Evolutionary conservation across 2,888 invertebrate species (phyloP), one percentile per base, ranked within the genome.

Genomic region (Pammene aurita): DNA sequence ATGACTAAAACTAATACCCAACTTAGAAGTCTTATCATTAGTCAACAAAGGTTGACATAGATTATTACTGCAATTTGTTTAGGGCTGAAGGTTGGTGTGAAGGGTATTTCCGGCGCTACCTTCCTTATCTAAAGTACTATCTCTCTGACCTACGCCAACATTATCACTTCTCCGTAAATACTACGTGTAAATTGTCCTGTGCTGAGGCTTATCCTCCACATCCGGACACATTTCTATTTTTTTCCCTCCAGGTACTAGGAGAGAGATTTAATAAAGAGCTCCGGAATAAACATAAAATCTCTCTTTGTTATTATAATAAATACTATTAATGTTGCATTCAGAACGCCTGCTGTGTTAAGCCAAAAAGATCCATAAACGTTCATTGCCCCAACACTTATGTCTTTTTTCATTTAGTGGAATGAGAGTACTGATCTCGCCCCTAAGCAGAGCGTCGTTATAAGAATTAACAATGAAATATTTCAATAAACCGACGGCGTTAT

Each of bases 391-490:
- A 50, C 50, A 41, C 41, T 41, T 62, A 52, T 7, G 50, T 41
- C 62, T 62, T 62, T 62, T 52, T 62, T 42, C 50, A 41, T 38
- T 62, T 38, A 38, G 14, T 5, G 38, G 52, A 9, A 52, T 26
- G 26, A 16, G 38, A 52, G 35, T 85, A 86, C 80, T 80, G 78
- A 81, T 82, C 81, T 80, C 84, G 77, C 84, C 87, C 68, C 76
- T 79, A 80, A 85, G 84, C 80, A 80, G 84, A 52, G 81, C 81
- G 84, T 86, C 84, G 84, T 84, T 87, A 80, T 77, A 81, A 84
- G 87, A 89, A 89, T 90, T 90, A 89, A 92, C 89, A 90, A 90
- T 89, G 88, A 90, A 89, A 89, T 90, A 91, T 89, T 89, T 92
- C 87, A 91, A 91, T 92, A 90, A 90, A 86, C 86, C 83, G 85